Evolutionary conservation across 2,797 vertebrate genomes (phyloP), one percentile per base, ranked within the genome.

Genomic region (Lates japonicus): DNA sequence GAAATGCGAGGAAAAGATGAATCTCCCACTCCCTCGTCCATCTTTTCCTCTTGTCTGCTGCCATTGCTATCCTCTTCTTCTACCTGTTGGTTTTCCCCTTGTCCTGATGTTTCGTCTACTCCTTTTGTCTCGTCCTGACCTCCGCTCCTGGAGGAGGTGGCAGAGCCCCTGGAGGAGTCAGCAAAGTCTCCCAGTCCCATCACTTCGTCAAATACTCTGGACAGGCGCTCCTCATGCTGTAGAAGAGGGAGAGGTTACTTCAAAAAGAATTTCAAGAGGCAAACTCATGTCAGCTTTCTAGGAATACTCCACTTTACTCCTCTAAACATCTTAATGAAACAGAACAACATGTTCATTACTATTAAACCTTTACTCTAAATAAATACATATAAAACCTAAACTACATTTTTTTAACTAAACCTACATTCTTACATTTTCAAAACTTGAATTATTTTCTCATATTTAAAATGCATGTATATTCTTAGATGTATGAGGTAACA

Each of bases 181-280:
- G 93, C 94, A 6, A 92, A 94, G 20, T 92, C 76, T 74, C 93
- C 93, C 35, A 95, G 82, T 1, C 93, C 93, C 92, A 93, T 94
- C 67, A 94, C 94, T 81, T 94, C 91, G 7, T 94, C 93, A 74
- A 94, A 94, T 7, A 93, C 87, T 80, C 89, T 89, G 58, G 92
- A 93, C 67, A 93, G 82, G 37, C 62, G 92, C 82, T 92, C 59
- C 33, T 94, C 92, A 6, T 94, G 90, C 92, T 94, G 87, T 6
- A 52, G 1, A 49, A 33, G 33, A 48, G 13, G 33, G 16, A 66
- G 48, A 44, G 57, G n/a, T 68, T 2, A 2, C 29, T 61, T 70
- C 5, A 41, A 41, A 58, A 7, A 8, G 2, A 20, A 54, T 31
- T 48, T 60, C 1, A 62, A 61, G n/a, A 0, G 1, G 5, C 0